Base-by-base conservation (phyloP, 2,797 vertebrate genomes). In the Falco cherrug region DNA sequence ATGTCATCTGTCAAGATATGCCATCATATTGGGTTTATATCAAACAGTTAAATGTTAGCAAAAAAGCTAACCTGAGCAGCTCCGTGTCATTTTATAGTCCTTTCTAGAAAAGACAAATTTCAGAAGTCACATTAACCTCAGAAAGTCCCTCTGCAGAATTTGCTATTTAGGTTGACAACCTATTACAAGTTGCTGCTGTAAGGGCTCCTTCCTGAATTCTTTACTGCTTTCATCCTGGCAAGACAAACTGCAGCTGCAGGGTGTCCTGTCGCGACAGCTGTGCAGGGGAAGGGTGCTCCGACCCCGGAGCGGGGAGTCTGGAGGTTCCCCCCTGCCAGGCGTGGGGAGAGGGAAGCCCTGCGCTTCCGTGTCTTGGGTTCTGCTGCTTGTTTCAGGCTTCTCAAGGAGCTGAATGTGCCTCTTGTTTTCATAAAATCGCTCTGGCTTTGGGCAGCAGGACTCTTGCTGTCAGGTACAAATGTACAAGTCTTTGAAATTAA, bases 201-300 rank as follows among this genome's bases (percentile, higher is more conserved):
- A 9, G 29, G 39, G 28, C 25, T 80, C 83, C 59, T 26, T 45
- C 33, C 53, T 22, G 33, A 25, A 3, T 59, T 67, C 60, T 14
- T 5, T 10, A 5, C 14, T 77, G 35, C 16, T 50, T 24, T 51
- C 25, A 21, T 53, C 61, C 25, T 16, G 4, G 53, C 25, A 20
- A 24, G 28, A 8, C 15, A 7, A 61, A 13, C 14, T 26, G 33
- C 7, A 13, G 74, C n/a, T 41, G 2, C 14, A 10, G 9, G 25
- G 53, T 26, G 16, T 29, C 16, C 33, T 13, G 1, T 3, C 7
- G 41, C 41, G 5, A 0, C 11, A 0, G 1, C 6, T 0, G 3
- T 22, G 53, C 51, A 24, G 31, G 51, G 73, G 18, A 35, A 28
- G 51, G 41, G 24, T 29, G 3, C n/a, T 48, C 8, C 24, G 41